Base-by-base conservation (phyloP, 2,888 invertebrate species). In the Meandrusa payeni region DNA sequence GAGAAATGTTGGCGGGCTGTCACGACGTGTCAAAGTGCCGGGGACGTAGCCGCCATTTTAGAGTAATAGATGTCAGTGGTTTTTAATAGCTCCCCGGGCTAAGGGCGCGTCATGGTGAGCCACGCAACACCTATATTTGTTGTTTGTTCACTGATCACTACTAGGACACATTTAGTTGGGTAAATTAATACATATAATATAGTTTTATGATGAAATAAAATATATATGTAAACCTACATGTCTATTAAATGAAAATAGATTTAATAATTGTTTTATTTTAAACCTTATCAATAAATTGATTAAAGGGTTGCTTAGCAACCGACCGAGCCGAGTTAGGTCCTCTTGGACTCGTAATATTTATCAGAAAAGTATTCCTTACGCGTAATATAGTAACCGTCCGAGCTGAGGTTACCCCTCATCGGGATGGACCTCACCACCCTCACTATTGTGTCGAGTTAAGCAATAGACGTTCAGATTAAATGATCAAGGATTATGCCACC, bases 141-240 rank as follows among this genome's bases (percentile, higher is more conserved):
- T 80, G 77, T 78, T 74, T 72, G 77, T 77, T 81, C 82, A 82
- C 82, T 62, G 74, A 73, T 78, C 83, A 82, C 83, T 68, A 69
- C 70, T 81, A 81, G 81, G 61, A 71, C 76, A 83, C 83, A 69
- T 75, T 62, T 85, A 83, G 83, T 76, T 75, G 76, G 74, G 62
- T 82, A 81, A 78, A 78, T 77, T 79, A 77, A 75, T 77, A 77
- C 83, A 78, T 81, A 74, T 74, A 76, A 78, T 85, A 85, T 85
- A 85, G 86, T 86, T 85, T 83, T 82, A 85, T 85, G 82, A 79
- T 76, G 80, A 80, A 69, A 80, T 79, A 73, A 73, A 85, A 79
- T 85, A 85, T 86, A 83, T 85, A 85, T 81, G 83, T 87, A 83
- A 87, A 86, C 86, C 86, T 87, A 86, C 86, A 81, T 86, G 86